Conservation (phyloP, 2,113 vertebrate genomes). For the Antidorcas marsupialis region DNA sequence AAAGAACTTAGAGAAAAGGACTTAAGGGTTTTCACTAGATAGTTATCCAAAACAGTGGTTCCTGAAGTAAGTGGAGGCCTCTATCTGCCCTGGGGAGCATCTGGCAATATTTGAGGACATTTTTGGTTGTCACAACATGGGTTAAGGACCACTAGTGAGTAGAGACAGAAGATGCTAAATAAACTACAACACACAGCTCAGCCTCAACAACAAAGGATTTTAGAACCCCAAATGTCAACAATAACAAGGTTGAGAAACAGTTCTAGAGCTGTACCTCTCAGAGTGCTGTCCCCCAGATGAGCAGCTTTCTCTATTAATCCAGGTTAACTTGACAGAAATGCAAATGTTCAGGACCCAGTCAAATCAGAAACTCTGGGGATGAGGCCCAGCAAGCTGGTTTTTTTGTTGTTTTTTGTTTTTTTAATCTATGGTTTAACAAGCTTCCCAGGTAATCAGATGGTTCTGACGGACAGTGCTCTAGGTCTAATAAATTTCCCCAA, state of each 20-base stretch:
- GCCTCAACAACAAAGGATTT: not conserved
- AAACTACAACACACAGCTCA: not conserved
- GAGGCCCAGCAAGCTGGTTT: not conserved
- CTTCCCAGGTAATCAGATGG: not conserved
- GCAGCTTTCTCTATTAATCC: not conserved
- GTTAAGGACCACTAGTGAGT: not conserved
- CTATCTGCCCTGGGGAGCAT: not conserved
- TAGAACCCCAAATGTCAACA: not conserved
- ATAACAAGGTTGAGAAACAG: not conserved
- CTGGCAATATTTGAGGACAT: not conserved
- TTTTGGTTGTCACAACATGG: not conserved
- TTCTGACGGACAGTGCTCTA: not conserved
- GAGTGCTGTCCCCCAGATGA: not conserved
- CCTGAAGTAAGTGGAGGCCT: not conserved
- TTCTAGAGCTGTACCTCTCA: not conserved
- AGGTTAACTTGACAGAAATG: not conserved
- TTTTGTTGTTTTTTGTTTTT: not conserved
- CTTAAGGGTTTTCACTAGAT: not conserved
- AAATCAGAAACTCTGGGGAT: not conserved
- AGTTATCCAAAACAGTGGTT: not conserved
- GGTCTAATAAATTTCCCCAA: not conserved
- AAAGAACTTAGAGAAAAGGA: not conserved
- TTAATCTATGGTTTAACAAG: not conserved
- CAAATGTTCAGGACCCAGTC: not conserved
- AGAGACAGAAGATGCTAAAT: not conserved